Conservation (phyloP, 2,797 vertebrate species). For the Adelosebastes latens region DNA sequence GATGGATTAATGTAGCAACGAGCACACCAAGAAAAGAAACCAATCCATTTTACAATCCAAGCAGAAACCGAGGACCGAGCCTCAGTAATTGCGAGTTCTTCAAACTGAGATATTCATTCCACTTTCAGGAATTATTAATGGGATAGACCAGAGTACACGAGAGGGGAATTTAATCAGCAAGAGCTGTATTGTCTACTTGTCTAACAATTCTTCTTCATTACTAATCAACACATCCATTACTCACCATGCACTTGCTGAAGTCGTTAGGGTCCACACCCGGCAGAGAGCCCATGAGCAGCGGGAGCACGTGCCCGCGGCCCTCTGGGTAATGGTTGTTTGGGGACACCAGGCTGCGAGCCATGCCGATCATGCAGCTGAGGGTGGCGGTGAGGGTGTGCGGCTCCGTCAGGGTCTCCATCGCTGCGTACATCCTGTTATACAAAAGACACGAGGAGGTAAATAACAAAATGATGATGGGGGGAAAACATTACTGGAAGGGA, state of each 20-base stretch:
- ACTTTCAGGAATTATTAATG: slow-evolving; percentile 69
- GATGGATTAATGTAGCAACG: slow-evolving; percentile 60
- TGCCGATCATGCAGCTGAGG: slow-evolving; percentile 96
- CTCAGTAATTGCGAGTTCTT: slow-evolving; percentile 62
- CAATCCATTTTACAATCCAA: slow-evolving; percentile 60
- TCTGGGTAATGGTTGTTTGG: slow-evolving; percentile 91
- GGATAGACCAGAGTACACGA: slow-evolving; percentile 25
- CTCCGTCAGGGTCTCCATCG: slow-evolving; percentile 96
- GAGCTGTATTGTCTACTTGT: slow-evolving; percentile 52
- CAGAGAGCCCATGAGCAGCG: slow-evolving; percentile 94
- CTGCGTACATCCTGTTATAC: slow-evolving; percentile 89
- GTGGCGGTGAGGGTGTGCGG: slow-evolving; percentile 98
- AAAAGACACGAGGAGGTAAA: background rate
- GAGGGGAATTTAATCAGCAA: slow-evolving; percentile 59
- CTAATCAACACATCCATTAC: slow-evolving; percentile 65
- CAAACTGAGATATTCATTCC: slow-evolving; percentile 65
- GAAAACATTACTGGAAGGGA: background rate
- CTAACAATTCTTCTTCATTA: slow-evolving; percentile 61
- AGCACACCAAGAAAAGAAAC: slow-evolving; percentile 38
- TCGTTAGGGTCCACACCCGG: slow-evolving; percentile 98
- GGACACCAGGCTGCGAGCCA: slow-evolving; percentile 93
- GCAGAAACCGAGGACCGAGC: slow-evolving; percentile 46
- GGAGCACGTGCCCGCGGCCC: slow-evolving; percentile 93
- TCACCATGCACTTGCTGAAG: slow-evolving; percentile 99
- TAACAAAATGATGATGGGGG: background rate